Evolutionary conservation across 2,797 vertebrate species (phyloP), one percentile per base, ranked within the genome.

Genomic region (Loriculus beryllinus): DNA sequence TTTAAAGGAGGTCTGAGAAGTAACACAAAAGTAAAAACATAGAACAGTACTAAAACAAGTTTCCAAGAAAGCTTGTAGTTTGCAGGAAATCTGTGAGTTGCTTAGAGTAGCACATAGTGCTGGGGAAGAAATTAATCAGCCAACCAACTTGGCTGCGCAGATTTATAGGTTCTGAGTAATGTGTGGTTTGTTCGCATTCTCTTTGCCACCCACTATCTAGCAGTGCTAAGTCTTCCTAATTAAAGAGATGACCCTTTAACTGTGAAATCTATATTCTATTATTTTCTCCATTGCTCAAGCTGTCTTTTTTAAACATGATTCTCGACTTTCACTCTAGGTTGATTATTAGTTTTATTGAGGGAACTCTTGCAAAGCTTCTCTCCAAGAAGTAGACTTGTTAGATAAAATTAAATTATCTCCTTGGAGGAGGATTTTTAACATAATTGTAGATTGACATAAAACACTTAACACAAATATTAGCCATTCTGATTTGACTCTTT

Each of bases 221-320:
- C 52, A 84, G 63, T 92, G n/a, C 52, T 93, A 96, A 88, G 67
- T 25, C 79, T 96, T 94, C 71, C 84, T 96, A 97, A 96, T 93
- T 97, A 95, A 95, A 97, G 94, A 45, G 56, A 92, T 92, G 63
- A 95, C 86, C 67, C 77, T 92, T 79, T 95, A 96, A 94, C 62
- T 95, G 77, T 87, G 90, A 95, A 97, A 97, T 96, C 71, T 93
- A 95, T 94, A 96, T 90, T 93, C 76, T 84, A 81, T 94, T 94
- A 95, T 95, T 97, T 96, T 90, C 69, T 92, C 26, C 92, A 78
- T 92, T 96, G 88, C 13, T 74, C 88, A 95, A 57, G 12, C 35
- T 88, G 35, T 70, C 40, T 94, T 79, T 95, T 80, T 88, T 69
- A 79, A 94, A 85, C 49, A 63, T 51, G 31, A 60, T 28, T 90